Base-by-base conservation (phyloP, 2,797 vertebrate genomes). In the Siniperca undulata region DNA sequence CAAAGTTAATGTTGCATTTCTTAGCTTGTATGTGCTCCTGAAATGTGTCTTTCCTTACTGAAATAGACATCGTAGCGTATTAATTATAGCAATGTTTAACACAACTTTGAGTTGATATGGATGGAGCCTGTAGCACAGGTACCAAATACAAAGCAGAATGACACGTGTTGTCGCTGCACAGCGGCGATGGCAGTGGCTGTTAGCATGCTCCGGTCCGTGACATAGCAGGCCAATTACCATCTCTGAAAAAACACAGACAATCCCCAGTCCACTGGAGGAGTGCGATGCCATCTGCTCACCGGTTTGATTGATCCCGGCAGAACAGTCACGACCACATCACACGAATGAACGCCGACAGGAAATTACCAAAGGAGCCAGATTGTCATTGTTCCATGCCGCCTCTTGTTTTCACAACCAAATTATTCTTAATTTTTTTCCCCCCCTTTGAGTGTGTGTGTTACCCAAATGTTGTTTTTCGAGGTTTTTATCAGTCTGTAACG, bases 301-400 rank as follows among this genome's bases (percentile, higher is more conserved):
- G 88, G 88, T 91, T 80, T 92, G 92, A 95, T 90, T 91, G 92
- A 94, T 92, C 93, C 90, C 86, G 64, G 82, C 90, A 92, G 88
- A 92, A 92, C 93, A 91, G 91, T 90, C 90, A 85, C 82, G 73
- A 82, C 91, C 90, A 91, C 91, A 92, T 93, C 92, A 94, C 88
- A 92, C 50, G 48, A 83, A 89, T 64, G 75, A 90, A 86, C 48
- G 80, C 81, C 77, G 82, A 91, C 91, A 94, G 93, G 91, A 94
- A 94, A 93, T 93, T 87, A 92, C 92, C 92, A 69, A 87, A 93
- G 92, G 92, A 92, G 89, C 88, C 90, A 93, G 93, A 91, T 77
- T 92, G 89, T 86, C 91, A 88, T 91, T 94, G 92, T 92, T 92
- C 85, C 83, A 75, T 86, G 72, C 86, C 68, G 42, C 89, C 88